phyloP scores from a whole-genome alignment of 2,797 vertebrate species.

The Clamator glandarius region DNA sequence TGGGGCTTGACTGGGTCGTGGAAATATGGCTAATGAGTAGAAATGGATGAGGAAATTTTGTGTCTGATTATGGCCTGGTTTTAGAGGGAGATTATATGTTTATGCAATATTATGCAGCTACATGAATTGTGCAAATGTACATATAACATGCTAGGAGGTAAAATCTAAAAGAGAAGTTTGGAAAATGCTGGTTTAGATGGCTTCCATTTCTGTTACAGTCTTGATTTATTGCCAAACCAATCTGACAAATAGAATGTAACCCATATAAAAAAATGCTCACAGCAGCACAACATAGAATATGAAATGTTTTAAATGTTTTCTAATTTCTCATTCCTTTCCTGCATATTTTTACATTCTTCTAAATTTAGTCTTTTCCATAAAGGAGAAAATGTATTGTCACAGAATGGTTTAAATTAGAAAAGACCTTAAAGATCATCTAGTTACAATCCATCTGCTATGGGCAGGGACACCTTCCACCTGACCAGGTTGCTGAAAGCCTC shows the following conservation, averaged over 20 bases:
- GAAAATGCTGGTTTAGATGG: background rate
- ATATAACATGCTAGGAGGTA: background rate
- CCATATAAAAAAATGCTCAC: background rate
- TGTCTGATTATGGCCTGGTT: background rate
- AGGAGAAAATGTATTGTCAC: background rate
- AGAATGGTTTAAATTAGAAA: too few species aligned
- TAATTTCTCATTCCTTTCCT: background rate
- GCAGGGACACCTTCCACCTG: too few species aligned
- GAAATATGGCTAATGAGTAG: background rate
- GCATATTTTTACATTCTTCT: background rate
- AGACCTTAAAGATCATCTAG: too few species aligned
- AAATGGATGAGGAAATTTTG: background rate
- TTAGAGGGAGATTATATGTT: background rate
- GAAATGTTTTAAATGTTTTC: background rate
- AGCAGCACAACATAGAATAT: background rate
- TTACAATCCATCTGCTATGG: too few species aligned
- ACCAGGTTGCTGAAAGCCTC: too few species aligned
- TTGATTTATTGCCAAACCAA: background rate
- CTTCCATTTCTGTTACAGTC: background rate
- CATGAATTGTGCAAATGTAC: background rate
- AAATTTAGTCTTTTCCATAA: background rate
- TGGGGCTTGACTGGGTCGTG: background rate
- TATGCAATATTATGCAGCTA: background rate
- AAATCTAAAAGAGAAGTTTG: background rate
- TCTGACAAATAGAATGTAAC: background rate